Base-by-base conservation (phyloP, 1,140 invertebrate species). In the Drosophila equinoxialis region DNA sequence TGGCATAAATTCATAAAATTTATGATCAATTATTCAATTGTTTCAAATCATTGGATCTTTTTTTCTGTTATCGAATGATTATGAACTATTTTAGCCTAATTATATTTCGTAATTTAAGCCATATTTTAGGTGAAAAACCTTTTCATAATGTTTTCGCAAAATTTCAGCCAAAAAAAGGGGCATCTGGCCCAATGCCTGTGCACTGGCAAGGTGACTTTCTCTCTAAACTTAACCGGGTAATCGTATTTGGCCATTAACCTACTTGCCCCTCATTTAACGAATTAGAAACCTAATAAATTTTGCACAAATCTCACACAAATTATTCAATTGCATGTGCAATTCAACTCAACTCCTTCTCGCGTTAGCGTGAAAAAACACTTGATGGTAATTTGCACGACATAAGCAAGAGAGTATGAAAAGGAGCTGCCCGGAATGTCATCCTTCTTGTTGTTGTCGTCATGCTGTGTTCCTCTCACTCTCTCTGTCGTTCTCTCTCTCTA, bases 341-440 rank as follows among this genome's bases (percentile, higher is more conserved):
- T 20, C 57, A 11, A 17, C n/a, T 37, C 33, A 35, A 33, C 55
- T 35, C 55, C 14, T 8, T 20, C 14, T 8, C 45, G 1, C 45
- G 14, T 17, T 48, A 20, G 17, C 17, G 14, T 7, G 14, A 45
- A 17, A 45, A 17, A 14, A 17, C 1, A 17, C 60, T 69, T 69
- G 59, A 76, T 76, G 74, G 74, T 55, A 76, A 76, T 76, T 76
- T 76, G 65, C 65, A 68, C 60, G 72, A 60, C 74, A 76, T 69
- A 69, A 65, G 72, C 75, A 68, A 64, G 11, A 14, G 33, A 54
- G 8, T 30, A 8, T 37, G 35, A 3, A 4, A 23, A 51, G 33
- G 6, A 35, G n/a, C 63, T 71, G 55, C 30, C 62, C 42, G 20
- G 45, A 20, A 51, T 51, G 17, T 51, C 10, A 23, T 45, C 42